Evolutionary conservation across 2,888 invertebrate genomes (phyloP), one percentile per base, ranked within the genome.

Genomic region (Latrodectus elegans): DNA sequence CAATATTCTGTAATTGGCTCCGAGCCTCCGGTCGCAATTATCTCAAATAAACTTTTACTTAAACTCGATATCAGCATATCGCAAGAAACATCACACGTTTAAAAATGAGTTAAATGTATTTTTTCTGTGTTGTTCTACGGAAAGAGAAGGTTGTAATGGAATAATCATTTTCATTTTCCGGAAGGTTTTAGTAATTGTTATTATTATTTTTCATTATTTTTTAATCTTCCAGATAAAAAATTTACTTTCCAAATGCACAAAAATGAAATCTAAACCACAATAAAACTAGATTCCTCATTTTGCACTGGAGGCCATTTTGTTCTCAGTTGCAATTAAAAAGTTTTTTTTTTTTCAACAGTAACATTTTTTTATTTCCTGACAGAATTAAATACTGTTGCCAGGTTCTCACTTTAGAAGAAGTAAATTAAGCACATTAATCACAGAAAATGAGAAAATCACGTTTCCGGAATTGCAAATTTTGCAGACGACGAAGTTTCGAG

Each of bases 391-490:
- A 15, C 60, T 60, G 60, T 60, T 60, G 60, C 60, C 60, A 60
- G 60, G 60, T 60, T 60, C 60, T 52, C 68, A 77, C 22, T 82
- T 75, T 52, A 26, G n/a, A 53, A 82, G 68, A 22, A 68, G 55
- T 75, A 75, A 82, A 82, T 82, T 82, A 82, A 82, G 38, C 55
- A 38, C 82, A 82, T 82, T 82, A 82, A 82, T 82, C 82, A 60
- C 12, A 17, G 75, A 75, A 75, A 82, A 82, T 75, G 82, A 82
- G 55, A 74, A 82, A 82, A 82, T 82, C 68, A 82, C 55, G 75
- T 82, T 82, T 82, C 52, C 72, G 14, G 12, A 53, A 12, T 65
- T 17, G 49, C 12, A 22, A 68, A 68, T 22, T 68, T 68, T 26
- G 60, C 60, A 60, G n/a, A 1, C 60, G 60, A 11, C n/a, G 6